phyloP scores from a whole-genome alignment of 2,888 invertebrate genomes.

The Tolmerus cingulatus region DNA sequence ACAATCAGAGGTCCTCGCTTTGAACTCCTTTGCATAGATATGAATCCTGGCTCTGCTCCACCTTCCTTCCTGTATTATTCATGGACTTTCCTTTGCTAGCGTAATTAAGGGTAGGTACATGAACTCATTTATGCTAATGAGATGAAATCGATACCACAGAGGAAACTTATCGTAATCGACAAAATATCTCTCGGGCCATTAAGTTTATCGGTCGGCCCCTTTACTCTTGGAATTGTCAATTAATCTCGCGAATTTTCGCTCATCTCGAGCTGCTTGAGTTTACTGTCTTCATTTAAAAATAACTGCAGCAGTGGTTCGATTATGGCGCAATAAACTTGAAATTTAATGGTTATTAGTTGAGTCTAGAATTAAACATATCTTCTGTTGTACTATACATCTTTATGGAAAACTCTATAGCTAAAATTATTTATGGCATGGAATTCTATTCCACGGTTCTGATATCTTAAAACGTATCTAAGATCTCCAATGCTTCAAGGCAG shows the following conservation, averaged over 20 bases:
- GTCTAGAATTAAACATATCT: too few species aligned
- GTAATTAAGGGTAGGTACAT: slow-evolving; percentile 21
- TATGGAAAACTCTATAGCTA: too few species aligned
- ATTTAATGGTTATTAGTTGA: too few species aligned
- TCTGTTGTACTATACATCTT: too few species aligned
- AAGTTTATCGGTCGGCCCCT: background rate
- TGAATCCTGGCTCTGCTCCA: background rate
- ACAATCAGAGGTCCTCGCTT: background rate
- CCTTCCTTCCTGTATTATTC: slow-evolving; percentile 9
- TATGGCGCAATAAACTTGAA: too few species aligned
- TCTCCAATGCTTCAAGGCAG: too few species aligned
- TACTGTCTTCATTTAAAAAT: background rate
- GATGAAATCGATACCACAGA: slow-evolving; percentile 15
- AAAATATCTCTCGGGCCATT: slow-evolving; percentile 11
- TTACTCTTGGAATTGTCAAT: background rate
- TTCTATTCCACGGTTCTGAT: too few species aligned
- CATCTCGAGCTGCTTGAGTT: background rate
- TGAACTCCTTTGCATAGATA: slow-evolving; percentile 19
- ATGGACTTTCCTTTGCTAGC: background rate
- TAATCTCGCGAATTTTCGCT: background rate
- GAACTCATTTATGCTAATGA: slow-evolving; percentile 27
- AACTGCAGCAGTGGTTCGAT: background rate
- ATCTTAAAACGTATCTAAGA: too few species aligned
- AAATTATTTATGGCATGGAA: too few species aligned
- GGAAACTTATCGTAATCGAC: slow-evolving; percentile 6